Conservation (phyloP, 2,888 invertebrate genomes). For the Anoncus sp. region DNA sequence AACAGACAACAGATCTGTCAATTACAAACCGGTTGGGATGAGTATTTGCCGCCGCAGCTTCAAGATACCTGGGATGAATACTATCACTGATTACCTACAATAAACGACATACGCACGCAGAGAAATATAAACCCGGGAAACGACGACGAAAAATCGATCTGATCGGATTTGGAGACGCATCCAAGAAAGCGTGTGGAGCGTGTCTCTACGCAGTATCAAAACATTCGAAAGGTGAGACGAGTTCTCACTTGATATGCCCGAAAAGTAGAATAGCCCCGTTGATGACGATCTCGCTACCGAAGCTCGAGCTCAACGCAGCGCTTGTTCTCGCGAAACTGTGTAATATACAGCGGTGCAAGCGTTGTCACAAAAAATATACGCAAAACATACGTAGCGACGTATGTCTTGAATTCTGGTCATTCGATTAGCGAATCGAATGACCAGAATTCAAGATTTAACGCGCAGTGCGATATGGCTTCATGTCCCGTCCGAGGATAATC, state of each 20-base stretch:
- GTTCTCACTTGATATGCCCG: slow-evolving; percentile 10
- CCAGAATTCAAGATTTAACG: slow-evolving; percentile 55
- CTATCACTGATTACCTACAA: slow-evolving; percentile 33
- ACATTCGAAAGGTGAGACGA: background rate
- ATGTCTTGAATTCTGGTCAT: too few species aligned
- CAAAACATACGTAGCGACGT: slow-evolving; percentile 55
- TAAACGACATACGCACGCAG: slow-evolving; percentile 38
- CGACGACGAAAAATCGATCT: slow-evolving; percentile 29
- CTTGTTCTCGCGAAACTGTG: slow-evolving; percentile 38
- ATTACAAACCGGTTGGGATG: slow-evolving; percentile 37
- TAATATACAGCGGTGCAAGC: slow-evolving; percentile 2
- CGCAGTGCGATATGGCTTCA: slow-evolving; percentile 33
- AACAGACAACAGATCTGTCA: slow-evolving; percentile 47
- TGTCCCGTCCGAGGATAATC: slow-evolving; percentile 46
- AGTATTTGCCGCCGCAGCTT: slow-evolving; percentile 10
- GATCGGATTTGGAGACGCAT: slow-evolving; percentile 67
- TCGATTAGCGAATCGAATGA: slow-evolving; percentile 59
- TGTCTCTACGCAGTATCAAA: too few species aligned
- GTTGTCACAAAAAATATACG: slow-evolving; percentile 39
- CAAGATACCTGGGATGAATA: slow-evolving; percentile 39
- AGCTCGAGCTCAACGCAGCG: slow-evolving; percentile 57
- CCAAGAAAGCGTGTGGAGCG: slow-evolving; percentile 41
- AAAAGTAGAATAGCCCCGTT: slow-evolving; percentile 59
- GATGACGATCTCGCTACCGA: slow-evolving; percentile 49
- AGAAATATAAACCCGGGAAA: slow-evolving; percentile 31